Percentiles rank a stretch among this genome's conserved stretches.
Conservation (phyloP, 2,113 vertebrate species). For the Chionis minor region DNA sequence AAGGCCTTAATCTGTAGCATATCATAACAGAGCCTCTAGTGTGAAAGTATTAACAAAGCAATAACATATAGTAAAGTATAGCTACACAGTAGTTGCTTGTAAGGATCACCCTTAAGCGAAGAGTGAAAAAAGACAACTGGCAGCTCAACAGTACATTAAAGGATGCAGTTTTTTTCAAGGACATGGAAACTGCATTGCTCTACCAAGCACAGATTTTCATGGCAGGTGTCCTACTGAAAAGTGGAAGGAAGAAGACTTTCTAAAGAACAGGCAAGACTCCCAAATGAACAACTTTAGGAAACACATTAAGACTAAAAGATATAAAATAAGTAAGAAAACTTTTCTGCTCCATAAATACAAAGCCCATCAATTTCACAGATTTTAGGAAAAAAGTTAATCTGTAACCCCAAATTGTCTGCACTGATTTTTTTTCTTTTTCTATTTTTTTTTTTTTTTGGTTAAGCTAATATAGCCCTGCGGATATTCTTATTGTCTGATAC, state of each 20-base stretch:
- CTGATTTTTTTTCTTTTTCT: not conserved
- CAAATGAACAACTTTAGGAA: not conserved
- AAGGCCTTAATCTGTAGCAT: not conserved
- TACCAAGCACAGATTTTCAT: not conserved
- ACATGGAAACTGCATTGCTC: not conserved
- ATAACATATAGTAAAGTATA: not conserved
- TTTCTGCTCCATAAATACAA: not conserved
- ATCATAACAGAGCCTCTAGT: not conserved
- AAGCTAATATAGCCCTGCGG: conserved; percentile 24
- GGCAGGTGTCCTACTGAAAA: not conserved
- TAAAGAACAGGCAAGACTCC: not conserved
- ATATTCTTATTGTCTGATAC: conserved; percentile 43
- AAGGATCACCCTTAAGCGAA: not conserved
- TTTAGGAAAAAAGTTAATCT: not conserved
- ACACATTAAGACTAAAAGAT: not conserved
- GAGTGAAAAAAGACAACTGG: not conserved
- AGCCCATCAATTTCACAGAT: not conserved
- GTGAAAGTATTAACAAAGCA: not conserved
- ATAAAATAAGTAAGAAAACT: not conserved
- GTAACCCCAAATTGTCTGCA: not conserved
- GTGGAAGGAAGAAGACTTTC: not conserved
- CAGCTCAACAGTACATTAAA: not conserved
- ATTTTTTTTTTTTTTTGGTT: not conserved
- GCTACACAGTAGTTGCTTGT: not conserved
- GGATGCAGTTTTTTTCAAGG: not conserved